phyloP scores from a whole-genome alignment of 1,140 invertebrate genomes.

The Heterodera carotae region DNA sequence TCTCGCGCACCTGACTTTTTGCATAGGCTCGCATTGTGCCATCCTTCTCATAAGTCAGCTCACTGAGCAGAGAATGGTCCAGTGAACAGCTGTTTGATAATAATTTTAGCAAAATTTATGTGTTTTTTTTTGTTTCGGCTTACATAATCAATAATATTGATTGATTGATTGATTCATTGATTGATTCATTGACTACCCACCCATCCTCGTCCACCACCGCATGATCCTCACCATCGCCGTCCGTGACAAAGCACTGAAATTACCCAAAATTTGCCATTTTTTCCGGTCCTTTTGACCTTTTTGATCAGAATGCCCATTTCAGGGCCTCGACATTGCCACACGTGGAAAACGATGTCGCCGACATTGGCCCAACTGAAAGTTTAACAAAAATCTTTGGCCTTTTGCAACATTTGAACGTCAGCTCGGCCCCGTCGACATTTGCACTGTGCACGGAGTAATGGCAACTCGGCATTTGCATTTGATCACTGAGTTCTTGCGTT shows the following conservation, averaged over 20 bases:
- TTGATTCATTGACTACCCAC: constrained; percentile 21
- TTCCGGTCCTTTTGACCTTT: constrained; percentile 14
- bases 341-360: constrained; percentile 60
- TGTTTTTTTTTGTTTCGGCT: too few species aligned
- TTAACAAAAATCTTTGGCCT: not conserved
- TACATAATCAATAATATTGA: too few species aligned
- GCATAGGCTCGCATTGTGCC: constrained; percentile 59
- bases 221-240: constrained; percentile 64
- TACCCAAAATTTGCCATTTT: not conserved
- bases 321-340: constrained; percentile 60
- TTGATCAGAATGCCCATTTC: constrained; percentile 64
- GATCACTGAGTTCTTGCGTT: constrained; percentile 56
- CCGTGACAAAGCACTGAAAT: constrained; percentile 62
- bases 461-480: constrained; percentile 62
- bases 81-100: constrained; percentile 57
- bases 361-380: constrained; percentile 53
- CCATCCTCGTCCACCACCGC: constrained; percentile 61
- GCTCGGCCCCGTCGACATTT: constrained; percentile 48
- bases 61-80: constrained; percentile 54
- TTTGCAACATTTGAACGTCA: constrained; percentile 19
- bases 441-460: constrained; percentile 54
- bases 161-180: constrained; percentile 29
- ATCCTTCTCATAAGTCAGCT: constrained; percentile 52
- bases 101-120: too few species aligned
- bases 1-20: constrained; percentile 51